Evolutionary conservation across 1,140 invertebrate species (phyloP), one percentile per base, ranked within the genome.

Genomic region (Drosophila truncata): DNA sequence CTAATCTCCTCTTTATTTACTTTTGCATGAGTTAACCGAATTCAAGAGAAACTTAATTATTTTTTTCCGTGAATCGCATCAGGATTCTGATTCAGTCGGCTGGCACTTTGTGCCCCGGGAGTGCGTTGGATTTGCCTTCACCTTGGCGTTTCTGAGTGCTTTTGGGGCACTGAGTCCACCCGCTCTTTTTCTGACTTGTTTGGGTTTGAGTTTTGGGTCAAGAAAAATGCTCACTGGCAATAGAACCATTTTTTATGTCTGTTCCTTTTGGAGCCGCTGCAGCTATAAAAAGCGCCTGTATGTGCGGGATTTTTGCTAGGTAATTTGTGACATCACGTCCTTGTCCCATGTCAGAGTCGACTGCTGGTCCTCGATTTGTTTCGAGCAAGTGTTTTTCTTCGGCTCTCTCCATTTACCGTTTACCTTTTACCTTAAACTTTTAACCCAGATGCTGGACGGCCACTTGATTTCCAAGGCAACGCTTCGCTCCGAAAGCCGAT

Each of bases 271-370:
- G 5, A 55, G 29, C 18, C 20, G 46, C 27, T 67, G 65, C 65
- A 64, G 42, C 64, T 13, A 20, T 49, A 67, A 67, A 67, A 67
- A 49, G 64, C 31, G 59, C 18, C 64, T 73, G 49, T 55, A 37
- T 67, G 49, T 44, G 27, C 33, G 58, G 70, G 47, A 63, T 62
- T 79, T 78, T 60, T 79, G 66, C 66, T 79, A 39, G 66, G 76
- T 58, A 73, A 73, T 79, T 79, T 79, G 76, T 79, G 77, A 79
- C 77, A 79, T 78, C 77, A 79, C 67, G 65, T 79, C 59, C 76
- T 64, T 64, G 74, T 70, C 57, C 73, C 58, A 54, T 60, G 61
- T 76, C 62, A 50, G 69, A 71, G 35, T 39, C 54, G 62, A 31
- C 42, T 59, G 62, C 54, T 42, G 20, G 74, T 33, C 31, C 73